Evolutionary conservation across 2,113 vertebrate species (phyloP).

Genomic region (Dipodomys spectabilis): DNA sequence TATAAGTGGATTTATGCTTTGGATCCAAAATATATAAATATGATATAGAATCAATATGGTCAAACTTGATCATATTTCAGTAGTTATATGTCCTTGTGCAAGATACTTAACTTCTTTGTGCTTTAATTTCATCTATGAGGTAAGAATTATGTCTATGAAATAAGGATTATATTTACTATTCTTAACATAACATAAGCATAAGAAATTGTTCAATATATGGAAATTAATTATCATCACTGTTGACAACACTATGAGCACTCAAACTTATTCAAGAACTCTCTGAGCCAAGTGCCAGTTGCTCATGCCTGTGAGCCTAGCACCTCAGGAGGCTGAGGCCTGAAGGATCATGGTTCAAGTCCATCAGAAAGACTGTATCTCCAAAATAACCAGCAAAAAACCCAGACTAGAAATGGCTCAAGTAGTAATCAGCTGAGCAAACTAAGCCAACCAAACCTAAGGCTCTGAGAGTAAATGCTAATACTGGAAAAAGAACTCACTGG

Average conservation of each 20-base stretch:
- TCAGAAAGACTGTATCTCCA: too few relatives aligned
- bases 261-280: not conserved
- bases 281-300: too few relatives aligned
- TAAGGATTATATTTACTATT: not conserved
- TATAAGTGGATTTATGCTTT: not conserved
- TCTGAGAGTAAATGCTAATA: too few relatives aligned
- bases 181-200: constrained; percentile 15
- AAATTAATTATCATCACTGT: not conserved
- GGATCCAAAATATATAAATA: not conserved
- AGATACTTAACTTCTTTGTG: not conserved
- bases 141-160: not conserved
- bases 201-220: constrained; percentile 33
- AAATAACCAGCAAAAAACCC: too few relatives aligned
- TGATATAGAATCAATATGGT: not conserved
- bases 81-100: not conserved
- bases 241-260: not conserved
- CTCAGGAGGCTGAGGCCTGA: too few relatives aligned
- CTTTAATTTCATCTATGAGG: constrained; percentile 4
- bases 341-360: too few relatives aligned
- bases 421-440: too few relatives aligned
- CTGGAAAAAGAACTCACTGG: not conserved
- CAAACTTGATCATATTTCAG: not conserved
- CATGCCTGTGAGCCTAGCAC: too few relatives aligned
- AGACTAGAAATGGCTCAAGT: too few relatives aligned
- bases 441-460: too few relatives aligned